Conservation (phyloP, 2,113 vertebrate genomes). For the Gadus chalcogrammus region DNA sequence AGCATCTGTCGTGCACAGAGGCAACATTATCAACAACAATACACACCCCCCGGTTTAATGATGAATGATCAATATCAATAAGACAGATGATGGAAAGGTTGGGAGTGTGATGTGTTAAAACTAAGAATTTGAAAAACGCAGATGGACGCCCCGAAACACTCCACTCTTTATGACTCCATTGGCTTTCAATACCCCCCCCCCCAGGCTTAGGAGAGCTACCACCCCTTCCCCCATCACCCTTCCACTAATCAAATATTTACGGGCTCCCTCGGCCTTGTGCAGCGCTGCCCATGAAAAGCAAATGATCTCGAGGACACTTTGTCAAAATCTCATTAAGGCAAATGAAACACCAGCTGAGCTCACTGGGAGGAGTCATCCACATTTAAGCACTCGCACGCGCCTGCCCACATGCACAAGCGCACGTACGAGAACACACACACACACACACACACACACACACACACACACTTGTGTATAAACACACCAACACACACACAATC, state of each 20-base stretch:
- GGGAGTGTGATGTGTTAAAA: no score
- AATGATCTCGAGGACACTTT: conserved; percentile 58
- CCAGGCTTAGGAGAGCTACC: not conserved
- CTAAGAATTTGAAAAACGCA: not conserved
- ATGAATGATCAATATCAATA: no score
- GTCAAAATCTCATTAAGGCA: conserved; percentile 76
- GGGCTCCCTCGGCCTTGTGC: conserved; percentile 23
- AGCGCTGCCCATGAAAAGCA: conserved; percentile 31
- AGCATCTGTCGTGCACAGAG: conserved; percentile 83
- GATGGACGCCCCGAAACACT: not conserved
- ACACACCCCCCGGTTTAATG: no score
- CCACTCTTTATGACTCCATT: not conserved
- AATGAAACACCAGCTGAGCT: conserved; percentile 77
- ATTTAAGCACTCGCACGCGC: conserved; percentile 18
- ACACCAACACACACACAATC: conserved; percentile 8
- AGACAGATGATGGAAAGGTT: no score
- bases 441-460: no score
- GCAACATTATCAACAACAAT: not conserved
- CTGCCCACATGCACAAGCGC: conserved; percentile 8
- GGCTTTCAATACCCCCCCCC: not conserved
- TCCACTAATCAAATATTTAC: conserved; percentile 46
- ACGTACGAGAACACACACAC: not conserved
- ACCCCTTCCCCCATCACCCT: not conserved
- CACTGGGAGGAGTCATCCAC: conserved; percentile 49
- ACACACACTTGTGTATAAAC: conserved; percentile 25